Base-by-base conservation (phyloP, 2,888 invertebrate species). In the Neoascia interrupta region DNA sequence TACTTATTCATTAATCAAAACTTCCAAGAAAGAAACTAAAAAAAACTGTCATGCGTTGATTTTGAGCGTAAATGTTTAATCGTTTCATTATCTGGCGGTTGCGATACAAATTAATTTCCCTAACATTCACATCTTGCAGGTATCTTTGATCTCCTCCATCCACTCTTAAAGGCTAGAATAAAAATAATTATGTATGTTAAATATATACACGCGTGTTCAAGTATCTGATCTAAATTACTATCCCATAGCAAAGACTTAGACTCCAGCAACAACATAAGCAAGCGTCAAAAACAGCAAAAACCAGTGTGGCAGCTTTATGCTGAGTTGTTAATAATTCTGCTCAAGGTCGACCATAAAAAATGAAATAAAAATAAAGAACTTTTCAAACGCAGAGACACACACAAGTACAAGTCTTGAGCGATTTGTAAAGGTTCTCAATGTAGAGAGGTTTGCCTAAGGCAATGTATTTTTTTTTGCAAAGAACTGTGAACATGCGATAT, bases 281-380 rank as follows among this genome's bases (percentile, higher is more conserved):
- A 26, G 26, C 5, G 26, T 6, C 10, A 31, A 49, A 26, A 39
- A 26, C 41, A 58, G 43, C 43, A 2, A 47, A 69, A 75, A 75
- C 76, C 76, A 72, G 76, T 76, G 53, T 72, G 47, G 64, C 76
- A 64, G 53, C 64, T 76, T 76, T 76, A 76, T 76, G 64, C 47
- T 76, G 72, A 72, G 64, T 53, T 76, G 72, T 64, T 76, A 72
- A 49, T 76, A 72, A 76, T 76, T 72, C 72, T 41, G 49, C 72
- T 72, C 76, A 76, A 76, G 76, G 76, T 72, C 76, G 58, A 53
- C 13, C 26, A 69, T 66, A 60, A 39, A 18, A 68, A n/a, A n/a
- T n/a, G n/a, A n/a, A n/a, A n/a, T n/a, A n/a, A n/a, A n/a, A n/a
- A n/a, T n/a, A n/a, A n/a, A n/a, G n/a, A n/a, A n/a, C n/a, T n/a